Percentiles rank a stretch among this genome's conserved stretches.
Conservation (phyloP, 2,797 vertebrate species). For the Falco concolor region DNA sequence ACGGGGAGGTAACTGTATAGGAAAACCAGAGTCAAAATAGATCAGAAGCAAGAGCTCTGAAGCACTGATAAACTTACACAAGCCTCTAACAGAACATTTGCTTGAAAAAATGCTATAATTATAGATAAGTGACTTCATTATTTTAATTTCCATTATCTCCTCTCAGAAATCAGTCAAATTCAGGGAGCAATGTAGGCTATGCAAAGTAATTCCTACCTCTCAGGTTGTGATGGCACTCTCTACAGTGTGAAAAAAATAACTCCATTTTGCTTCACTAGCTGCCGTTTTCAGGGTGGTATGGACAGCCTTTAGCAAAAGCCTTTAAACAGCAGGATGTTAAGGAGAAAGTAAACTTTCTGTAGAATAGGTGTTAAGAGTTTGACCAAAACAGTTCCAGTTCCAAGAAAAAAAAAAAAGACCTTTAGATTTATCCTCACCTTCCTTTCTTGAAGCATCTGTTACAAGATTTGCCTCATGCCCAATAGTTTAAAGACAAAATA, state of each 20-base stretch:
- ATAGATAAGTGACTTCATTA: background rate
- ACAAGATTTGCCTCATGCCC: conserved; percentile 41
- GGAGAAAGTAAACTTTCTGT: conserved; percentile 29
- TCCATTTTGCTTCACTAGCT: background rate
- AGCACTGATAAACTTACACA: background rate
- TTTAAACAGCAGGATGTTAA: conserved; percentile 1
- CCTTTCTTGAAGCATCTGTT: conserved; percentile 53
- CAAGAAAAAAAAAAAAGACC: conserved; percentile 27
- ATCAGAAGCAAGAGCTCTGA: background rate
- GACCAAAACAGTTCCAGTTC: conserved; percentile 32
- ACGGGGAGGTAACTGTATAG: background rate
- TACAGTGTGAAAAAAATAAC: background rate
- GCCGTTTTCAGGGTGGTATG: background rate
- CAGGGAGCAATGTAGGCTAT: background rate
- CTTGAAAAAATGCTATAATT: background rate
- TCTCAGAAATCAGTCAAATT: background rate
- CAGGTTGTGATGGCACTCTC: background rate
- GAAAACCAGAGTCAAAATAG: background rate
- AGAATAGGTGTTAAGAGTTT: background rate
- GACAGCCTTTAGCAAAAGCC: background rate
- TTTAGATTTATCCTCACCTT: conserved; percentile 33
- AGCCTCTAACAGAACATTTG: background rate
- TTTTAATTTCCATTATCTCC: background rate
- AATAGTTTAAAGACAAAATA: conserved; percentile 23
- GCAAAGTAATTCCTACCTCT: background rate